These are phyloP conservation scores for Tapirus indicus DNA, from an alignment of 2,797 vertebrate species.

Conservation along the genomic window DNA sequence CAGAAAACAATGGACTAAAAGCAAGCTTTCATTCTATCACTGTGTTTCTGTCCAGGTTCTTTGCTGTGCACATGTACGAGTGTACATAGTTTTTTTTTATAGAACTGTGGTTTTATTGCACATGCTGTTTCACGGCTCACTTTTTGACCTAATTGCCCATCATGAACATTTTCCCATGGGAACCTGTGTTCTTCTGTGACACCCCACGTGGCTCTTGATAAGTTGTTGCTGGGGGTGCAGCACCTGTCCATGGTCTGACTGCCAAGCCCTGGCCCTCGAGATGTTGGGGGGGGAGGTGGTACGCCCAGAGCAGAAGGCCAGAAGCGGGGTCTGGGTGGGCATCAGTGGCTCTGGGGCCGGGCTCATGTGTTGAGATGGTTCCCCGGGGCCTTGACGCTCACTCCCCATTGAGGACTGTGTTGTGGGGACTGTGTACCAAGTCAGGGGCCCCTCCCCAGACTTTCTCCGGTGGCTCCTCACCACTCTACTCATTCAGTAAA, in stretches of 20 bases:
- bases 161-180: neutral
- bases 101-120: neutral
- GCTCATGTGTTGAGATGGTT: neutral
- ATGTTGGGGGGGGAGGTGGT: too few species aligned
- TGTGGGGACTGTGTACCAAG: neutral
- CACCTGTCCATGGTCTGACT: neutral
- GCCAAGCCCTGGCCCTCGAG: rapidly evolving
- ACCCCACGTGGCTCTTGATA: neutral
- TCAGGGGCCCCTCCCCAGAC: neutral
- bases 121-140: neutral
- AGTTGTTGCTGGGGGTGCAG: neutral
- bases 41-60: rapidly evolving
- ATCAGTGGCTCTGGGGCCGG: neutral
- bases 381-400: rapidly evolving
- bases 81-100: rapidly evolving
- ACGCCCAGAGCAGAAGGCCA: rapidly evolving
- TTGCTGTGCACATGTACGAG: rapidly evolving
- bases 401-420: neutral
- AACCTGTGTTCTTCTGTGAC: neutral
- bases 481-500: neutral
- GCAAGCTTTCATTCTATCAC: rapidly evolving
- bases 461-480: neutral
- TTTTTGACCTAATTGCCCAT: neutral
- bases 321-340: rapidly evolving
- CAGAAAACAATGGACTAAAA: neutral